Evolutionary conservation across 2,113 vertebrate genomes (phyloP).

Genomic region (Trogon surrucura): DNA sequence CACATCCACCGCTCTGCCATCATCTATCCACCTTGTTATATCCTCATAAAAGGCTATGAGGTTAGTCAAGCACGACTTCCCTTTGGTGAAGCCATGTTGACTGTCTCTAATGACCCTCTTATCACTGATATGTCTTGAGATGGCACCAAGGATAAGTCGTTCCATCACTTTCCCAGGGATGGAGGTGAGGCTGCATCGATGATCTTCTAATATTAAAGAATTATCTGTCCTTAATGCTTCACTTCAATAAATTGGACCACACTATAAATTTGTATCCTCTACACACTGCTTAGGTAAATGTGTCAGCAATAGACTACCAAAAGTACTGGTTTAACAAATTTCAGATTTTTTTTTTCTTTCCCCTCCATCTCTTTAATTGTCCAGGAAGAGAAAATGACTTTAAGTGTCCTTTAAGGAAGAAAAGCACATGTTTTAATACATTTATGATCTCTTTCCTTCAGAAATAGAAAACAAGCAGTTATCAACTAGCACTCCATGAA

Average conservation of each 20-base stretch:
- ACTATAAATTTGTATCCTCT: neutral
- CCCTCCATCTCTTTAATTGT: neutral
- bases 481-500: neutral
- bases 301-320: neutral
- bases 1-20: no score
- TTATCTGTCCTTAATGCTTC: neutral
- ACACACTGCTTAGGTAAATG: neutral
- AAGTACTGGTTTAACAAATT: neutral
- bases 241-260: neutral
- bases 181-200: no score
- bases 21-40: no score
- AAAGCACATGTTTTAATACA: neutral
- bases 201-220: neutral
- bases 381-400: neutral
- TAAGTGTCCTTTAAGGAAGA: neutral
- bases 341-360: fast-evolving
- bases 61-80: no score
- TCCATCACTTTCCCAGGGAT: no score
- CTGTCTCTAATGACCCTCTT: no score
- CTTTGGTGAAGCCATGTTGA: no score
- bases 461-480: neutral
- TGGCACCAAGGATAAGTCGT: no score
- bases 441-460: neutral
- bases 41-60: no score
- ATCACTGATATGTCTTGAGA: no score